Base-by-base conservation (phyloP, 1,140 invertebrate genomes). In the Leptinotarsa lineolata region DNA sequence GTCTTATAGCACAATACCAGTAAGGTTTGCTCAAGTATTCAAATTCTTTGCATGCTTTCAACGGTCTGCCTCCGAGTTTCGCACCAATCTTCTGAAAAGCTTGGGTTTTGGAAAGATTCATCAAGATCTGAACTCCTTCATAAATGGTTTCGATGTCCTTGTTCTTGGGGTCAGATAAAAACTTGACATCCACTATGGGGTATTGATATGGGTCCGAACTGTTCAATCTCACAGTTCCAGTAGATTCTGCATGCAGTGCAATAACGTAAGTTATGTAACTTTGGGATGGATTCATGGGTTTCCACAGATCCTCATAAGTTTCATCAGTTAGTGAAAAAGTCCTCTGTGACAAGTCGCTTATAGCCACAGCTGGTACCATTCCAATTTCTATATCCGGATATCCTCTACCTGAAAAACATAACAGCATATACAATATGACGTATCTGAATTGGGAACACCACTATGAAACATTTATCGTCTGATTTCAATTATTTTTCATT, bases 101-200 rank as follows among this genome's bases (percentile, higher is more conserved):
- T 54, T 84, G 76, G 0, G 89, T 89, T 45, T 86, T 80, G 16
- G 83, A 79, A 4, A 90, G 77, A 64, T 85, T 84, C n/a, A 88
- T 65, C 8, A 76, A 79, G 73, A 86, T 84, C 75, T 84, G 86
- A 15, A 87, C 85, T 20, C 86, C 88, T 79, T 85, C 87, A 13
- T 89, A 80, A 72, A 90, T 81, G 6, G 83, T 85, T 39, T 84
- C 71, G 20, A 90, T 74, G 78, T 91, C 90, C n/a, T 83, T 81
- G 18, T 78, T 70, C 24, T 89, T 86, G 13, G 88, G 72, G 48
- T 88, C 84, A 2, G 83, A 83, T 6, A 92, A 87, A 79, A 90
- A 92, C 74, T 90, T 90, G 4, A 94, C 90, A 78, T 94, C 88
- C 20, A 97, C 91, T 20, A 90, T 82, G 0, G 96, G 96, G 79